phyloP scores from a whole-genome alignment of 1,140 invertebrate genomes.

The Aethina tumida region DNA sequence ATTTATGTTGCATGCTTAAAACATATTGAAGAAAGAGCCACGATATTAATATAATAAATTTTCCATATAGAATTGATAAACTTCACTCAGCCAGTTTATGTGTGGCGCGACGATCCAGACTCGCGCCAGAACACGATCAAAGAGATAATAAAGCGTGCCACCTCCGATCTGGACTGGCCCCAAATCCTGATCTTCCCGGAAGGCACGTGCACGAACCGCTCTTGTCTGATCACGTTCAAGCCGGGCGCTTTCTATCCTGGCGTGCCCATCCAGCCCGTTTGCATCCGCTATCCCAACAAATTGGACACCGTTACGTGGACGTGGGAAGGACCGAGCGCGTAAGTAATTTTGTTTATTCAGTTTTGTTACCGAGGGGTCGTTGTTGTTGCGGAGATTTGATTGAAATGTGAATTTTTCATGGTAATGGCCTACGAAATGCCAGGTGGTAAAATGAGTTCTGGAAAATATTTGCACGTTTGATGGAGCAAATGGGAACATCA shows the following conservation, averaged over 20 bases:
- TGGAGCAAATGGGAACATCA: too few relatives aligned
- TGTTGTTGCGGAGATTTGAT: too few relatives aligned
- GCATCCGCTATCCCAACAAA: slow-evolving; percentile 84
- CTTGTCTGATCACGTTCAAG: slow-evolving; percentile 91
- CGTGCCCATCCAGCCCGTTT: slow-evolving; percentile 88
- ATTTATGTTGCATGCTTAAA: too few relatives aligned
- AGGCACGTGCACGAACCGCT: slow-evolving; percentile 91
- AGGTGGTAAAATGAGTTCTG: too few relatives aligned
- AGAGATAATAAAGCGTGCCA: slow-evolving; percentile 79
- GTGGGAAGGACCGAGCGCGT: slow-evolving; percentile 94
- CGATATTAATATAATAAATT: too few relatives aligned
- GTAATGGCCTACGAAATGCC: too few relatives aligned
- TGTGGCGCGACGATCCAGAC: slow-evolving; percentile 84
- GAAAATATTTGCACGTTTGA: too few relatives aligned
- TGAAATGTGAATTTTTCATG: too few relatives aligned
- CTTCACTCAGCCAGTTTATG: slow-evolving; percentile 90
- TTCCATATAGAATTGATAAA: slow-evolving; percentile 69
- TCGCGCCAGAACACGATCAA: slow-evolving; percentile 84
- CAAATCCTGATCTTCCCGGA: slow-evolving; percentile 91
- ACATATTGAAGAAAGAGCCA: too few relatives aligned
- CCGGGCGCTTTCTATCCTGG: slow-evolving; percentile 87
- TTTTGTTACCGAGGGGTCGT: too few relatives aligned
- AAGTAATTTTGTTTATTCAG: slow-evolving; percentile 42
- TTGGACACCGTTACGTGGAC: slow-evolving; percentile 93
- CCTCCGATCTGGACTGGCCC: slow-evolving; percentile 80